These are phyloP conservation scores for Perithous albicinctus DNA, from an alignment of 2,888 invertebrate genomes.

Conservation along the genomic window DNA sequence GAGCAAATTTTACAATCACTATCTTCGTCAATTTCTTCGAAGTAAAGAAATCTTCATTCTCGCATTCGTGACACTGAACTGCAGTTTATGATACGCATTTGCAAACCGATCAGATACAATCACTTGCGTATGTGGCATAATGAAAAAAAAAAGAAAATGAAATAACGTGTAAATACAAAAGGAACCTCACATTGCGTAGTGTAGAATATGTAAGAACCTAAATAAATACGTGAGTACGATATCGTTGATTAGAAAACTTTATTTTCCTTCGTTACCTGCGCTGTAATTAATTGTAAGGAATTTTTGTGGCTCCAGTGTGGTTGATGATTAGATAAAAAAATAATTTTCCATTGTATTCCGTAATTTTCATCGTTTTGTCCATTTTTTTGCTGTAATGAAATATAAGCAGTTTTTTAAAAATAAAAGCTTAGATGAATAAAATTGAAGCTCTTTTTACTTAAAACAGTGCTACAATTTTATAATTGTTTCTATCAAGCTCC, in stretches of 20 bases:
- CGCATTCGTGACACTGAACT: too few relatives aligned
- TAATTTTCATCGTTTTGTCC: constrained; percentile 6
- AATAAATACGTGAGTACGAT: constrained; percentile 61
- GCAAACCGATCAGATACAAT: too few relatives aligned
- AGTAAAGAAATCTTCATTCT: neutral
- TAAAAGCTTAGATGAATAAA: too few relatives aligned
- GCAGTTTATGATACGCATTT: too few relatives aligned
- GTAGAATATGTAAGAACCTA: constrained; percentile 66
- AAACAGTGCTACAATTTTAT: too few relatives aligned
- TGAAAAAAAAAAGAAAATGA: neutral
- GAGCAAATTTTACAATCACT: neutral
- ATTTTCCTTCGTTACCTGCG: neutral
- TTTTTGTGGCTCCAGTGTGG: neutral
- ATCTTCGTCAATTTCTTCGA: constrained; percentile 4
- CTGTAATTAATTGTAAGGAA: neutral
- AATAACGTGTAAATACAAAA: constrained; percentile 66
- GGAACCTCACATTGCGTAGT: constrained; percentile 59
- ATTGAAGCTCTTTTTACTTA: too few relatives aligned
- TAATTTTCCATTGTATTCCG: constrained; percentile 40
- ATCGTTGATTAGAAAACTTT: constrained; percentile 3
- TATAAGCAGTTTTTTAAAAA: too few relatives aligned
- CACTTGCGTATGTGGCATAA: too few relatives aligned
- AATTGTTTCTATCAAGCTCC: too few relatives aligned
- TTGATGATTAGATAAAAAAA: too few relatives aligned
- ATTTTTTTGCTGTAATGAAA: constrained; percentile 2